These are phyloP conservation scores for Lucifuga dentata DNA, from an alignment of 2,113 vertebrate species.

Conservation along the genomic window DNA sequence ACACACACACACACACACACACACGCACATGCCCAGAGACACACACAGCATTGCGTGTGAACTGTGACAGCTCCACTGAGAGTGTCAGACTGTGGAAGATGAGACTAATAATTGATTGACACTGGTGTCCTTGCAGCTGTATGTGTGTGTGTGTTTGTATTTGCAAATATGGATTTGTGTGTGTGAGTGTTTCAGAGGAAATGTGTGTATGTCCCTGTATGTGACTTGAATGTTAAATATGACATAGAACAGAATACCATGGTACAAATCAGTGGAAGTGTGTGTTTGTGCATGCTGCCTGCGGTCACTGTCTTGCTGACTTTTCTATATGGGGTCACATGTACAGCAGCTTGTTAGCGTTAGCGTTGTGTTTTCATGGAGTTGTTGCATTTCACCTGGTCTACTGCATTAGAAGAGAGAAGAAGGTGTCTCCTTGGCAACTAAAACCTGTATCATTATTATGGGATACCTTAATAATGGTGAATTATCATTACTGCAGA, in stretches of 20 bases:
- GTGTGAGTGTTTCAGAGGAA: neutral
- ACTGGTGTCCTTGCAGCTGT: conserved; percentile 48
- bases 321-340: conserved; percentile 1
- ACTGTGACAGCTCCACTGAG: conserved; percentile 24
- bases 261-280: neutral
- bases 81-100: conserved; percentile 38
- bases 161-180: conserved; percentile 17
- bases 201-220: neutral
- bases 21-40: conserved; percentile 2
- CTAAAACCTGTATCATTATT: conserved; percentile 49
- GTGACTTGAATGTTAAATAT: conserved; percentile 20
- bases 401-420: conserved; percentile 36
- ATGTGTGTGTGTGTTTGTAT: conserved; percentile 8
- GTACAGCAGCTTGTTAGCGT: conserved; percentile 25
- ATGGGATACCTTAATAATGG: conserved; percentile 57
- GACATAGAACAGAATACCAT: neutral
- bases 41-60: conserved; percentile 2
- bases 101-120: conserved; percentile 58
- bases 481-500: conserved; percentile 66
- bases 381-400: conserved; percentile 27
- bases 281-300: neutral
- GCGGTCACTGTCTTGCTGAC: conserved; percentile 10
- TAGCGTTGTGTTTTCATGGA: conserved; percentile 22
- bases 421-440: conserved; percentile 40
- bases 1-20: conserved; percentile 6